These are phyloP conservation scores for Progne subis DNA, from an alignment of 2,113 vertebrate genomes.

Conservation along the genomic window DNA sequence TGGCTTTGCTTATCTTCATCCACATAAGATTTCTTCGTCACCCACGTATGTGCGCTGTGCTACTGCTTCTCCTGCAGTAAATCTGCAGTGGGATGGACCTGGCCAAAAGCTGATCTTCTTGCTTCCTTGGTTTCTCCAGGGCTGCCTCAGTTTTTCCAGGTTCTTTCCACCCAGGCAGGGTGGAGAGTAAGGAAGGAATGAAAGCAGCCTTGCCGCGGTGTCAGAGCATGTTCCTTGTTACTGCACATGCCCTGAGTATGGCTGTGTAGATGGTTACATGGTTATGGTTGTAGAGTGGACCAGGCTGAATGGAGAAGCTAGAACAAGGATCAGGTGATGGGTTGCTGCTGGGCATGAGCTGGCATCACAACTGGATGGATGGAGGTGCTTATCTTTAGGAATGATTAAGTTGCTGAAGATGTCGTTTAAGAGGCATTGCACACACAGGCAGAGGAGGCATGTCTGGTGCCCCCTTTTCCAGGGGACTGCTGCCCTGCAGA, in stretches of 20 bases:
- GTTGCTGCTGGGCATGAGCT: background rate
- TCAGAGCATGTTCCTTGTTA: background rate
- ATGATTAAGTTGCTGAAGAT: background rate
- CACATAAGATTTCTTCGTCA: background rate
- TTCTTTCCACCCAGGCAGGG: background rate
- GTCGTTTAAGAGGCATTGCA: background rate
- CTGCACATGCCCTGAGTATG: accelerated
- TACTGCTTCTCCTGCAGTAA: background rate
- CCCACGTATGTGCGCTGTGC: accelerated
- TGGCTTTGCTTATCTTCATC: background rate
- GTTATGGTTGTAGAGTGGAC: background rate
- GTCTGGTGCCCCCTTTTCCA: background rate
- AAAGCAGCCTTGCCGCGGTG: background rate
- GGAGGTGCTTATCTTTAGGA: background rate
- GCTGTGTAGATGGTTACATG: background rate
- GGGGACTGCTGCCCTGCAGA: background rate
- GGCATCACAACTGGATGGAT: background rate
- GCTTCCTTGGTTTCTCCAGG: background rate
- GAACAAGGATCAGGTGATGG: background rate
- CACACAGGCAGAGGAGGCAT: background rate
- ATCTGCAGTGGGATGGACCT: background rate
- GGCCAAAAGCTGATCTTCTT: background rate
- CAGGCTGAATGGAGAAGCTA: background rate
- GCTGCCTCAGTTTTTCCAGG: background rate
- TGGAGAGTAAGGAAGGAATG: background rate